phyloP scores from a whole-genome alignment of 2,888 invertebrate species.

The Hirtodrosophila trivittata region DNA sequence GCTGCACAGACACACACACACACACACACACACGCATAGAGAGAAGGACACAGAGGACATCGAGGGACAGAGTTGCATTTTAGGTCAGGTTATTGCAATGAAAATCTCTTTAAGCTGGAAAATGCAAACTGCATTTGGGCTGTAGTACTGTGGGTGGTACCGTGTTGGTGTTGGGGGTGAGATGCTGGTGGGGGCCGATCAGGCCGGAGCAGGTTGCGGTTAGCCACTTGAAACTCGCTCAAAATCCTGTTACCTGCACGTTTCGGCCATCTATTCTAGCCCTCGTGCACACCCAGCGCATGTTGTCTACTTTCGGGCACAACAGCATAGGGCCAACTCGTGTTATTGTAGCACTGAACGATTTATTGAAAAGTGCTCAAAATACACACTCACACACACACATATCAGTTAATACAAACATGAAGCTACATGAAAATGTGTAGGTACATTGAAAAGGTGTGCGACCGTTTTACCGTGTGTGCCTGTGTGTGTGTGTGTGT shows the following conservation, averaged over 20 bases:
- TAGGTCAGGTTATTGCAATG: constrained; percentile 71
- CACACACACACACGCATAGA: constrained; percentile 14
- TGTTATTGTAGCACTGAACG: constrained; percentile 74
- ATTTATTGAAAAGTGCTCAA: constrained; percentile 69
- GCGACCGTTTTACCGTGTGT: constrained; percentile 10
- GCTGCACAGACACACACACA: constrained; percentile 11
- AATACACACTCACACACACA: constrained; percentile 28
- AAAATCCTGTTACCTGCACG: constrained; percentile 76
- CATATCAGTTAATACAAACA: constrained; percentile 27
- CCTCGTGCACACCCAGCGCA: constrained; percentile 32
- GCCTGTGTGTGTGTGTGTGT: constrained; percentile 1
- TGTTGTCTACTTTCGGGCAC: constrained; percentile 44
- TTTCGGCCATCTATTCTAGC: constrained; percentile 66
- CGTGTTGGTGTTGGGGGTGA: not conserved
- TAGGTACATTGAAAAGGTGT: constrained; percentile 70
- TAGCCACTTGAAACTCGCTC: constrained; percentile 58
- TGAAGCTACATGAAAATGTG: constrained; percentile 45
- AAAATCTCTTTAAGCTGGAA: constrained; percentile 75
- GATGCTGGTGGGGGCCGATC: constrained; percentile 9
- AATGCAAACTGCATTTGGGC: constrained; percentile 71
- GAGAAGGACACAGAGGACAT: constrained; percentile 12
- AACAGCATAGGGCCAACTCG: constrained; percentile 28
- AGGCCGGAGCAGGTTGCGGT: constrained; percentile 25
- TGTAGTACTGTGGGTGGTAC: constrained; percentile 5
- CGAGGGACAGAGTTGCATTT: constrained; percentile 54